phyloP scores from a whole-genome alignment of 2,113 vertebrate species.

The Phalacrocorax aristotelis region DNA sequence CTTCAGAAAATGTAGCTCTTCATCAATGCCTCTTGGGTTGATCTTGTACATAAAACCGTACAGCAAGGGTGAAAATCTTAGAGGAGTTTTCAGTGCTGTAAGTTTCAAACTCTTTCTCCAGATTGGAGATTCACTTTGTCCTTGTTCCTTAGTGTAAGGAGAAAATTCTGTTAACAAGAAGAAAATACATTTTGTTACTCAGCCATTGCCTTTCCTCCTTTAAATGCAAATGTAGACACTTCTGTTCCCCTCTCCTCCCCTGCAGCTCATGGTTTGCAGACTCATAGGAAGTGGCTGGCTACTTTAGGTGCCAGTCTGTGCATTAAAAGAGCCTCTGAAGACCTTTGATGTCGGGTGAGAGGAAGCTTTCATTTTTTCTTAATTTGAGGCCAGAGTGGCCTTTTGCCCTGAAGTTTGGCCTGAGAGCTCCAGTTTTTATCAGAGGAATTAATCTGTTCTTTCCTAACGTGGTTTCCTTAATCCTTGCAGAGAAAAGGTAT shows the following conservation, averaged over 20 bases:
- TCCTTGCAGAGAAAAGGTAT: neutral
- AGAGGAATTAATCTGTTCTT: conserved; percentile 13
- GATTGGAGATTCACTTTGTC: neutral
- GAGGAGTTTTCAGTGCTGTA: neutral
- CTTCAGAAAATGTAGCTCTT: neutral
- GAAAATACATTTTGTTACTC: neutral
- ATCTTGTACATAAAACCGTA: neutral
- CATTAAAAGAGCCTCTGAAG: conserved; percentile 5
- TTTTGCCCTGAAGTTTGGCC: neutral
- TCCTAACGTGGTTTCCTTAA: neutral
- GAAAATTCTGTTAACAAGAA: neutral
- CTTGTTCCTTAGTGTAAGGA: neutral
- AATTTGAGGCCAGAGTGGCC: neutral
- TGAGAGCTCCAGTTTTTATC: conserved; percentile 22
- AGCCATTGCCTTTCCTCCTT: neutral
- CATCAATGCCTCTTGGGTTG: neutral
- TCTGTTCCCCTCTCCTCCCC: neutral
- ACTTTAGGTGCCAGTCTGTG: neutral
- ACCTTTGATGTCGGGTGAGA: neutral
- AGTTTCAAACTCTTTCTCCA: neutral
- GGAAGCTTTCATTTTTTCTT: neutral
- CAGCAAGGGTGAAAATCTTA: neutral
- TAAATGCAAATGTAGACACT: neutral
- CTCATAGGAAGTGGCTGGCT: neutral
- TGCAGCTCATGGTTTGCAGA: neutral